These are phyloP conservation scores for Euschistus heros DNA, from an alignment of 1,140 invertebrate genomes.

Conservation along the genomic window DNA sequence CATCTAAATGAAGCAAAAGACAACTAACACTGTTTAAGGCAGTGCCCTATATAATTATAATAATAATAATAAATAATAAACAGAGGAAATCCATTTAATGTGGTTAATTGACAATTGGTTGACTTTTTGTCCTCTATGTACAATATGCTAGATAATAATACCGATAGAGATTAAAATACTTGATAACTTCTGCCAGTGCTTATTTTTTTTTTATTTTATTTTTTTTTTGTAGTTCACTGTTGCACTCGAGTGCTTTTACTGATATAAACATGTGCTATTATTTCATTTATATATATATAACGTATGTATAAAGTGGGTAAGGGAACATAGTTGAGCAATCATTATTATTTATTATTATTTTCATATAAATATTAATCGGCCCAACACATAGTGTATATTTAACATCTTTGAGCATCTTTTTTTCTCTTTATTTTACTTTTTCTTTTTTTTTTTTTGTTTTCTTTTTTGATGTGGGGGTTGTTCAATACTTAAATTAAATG, in stretches of 20 bases:
- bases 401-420: constrained; percentile 9
- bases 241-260: constrained; percentile 2
- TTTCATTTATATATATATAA: not conserved
- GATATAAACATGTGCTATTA: constrained; percentile 12
- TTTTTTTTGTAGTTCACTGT: not conserved
- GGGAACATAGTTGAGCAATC: constrained; percentile 11
- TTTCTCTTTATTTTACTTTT: not conserved
- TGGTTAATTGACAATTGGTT: constrained; percentile 15
- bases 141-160: constrained; percentile 14
- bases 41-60: constrained; percentile 12
- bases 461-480: not conserved
- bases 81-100: constrained; percentile 3
- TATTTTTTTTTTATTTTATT: no score
- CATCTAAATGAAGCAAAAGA: constrained; percentile 9
- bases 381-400: not conserved
- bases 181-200: constrained; percentile 10
- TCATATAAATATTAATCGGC: constrained; percentile 2
- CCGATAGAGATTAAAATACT: constrained; percentile 2
- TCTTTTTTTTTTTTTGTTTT: not conserved
- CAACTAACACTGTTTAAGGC: constrained; percentile 3
- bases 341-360: constrained; percentile 17
- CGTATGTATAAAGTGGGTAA: constrained; percentile 8
- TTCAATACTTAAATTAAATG: not conserved
- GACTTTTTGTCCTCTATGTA: constrained; percentile 13
- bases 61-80: constrained; percentile 13